A percentile compares a stretch with the other conserved stretches of the same genome.
Evolutionary conservation across 2,888 invertebrate species (phyloP).

Genomic region (Sphaeridia pumilis): DNA sequence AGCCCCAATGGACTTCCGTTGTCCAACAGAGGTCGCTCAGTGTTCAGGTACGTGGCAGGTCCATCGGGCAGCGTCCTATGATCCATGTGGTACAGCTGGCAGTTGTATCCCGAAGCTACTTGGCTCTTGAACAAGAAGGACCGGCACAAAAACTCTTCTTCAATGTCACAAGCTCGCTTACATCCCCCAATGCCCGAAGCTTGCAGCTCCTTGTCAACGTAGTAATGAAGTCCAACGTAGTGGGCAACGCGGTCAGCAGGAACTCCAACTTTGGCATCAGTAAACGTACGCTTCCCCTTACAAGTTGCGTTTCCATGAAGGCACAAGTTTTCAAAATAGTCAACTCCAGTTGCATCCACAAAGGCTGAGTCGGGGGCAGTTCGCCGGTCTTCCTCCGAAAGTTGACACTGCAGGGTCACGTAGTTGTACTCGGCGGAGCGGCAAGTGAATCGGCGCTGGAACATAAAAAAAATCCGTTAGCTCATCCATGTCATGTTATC

Average conservation of each 20-base stretch:
- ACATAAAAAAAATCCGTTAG: slow-evolving; percentile 26
- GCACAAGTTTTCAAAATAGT: slow-evolving; percentile 84
- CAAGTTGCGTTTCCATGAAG: slow-evolving; percentile 79
- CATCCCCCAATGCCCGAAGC: slow-evolving; percentile 82
- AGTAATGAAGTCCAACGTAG: slow-evolving; percentile 77
- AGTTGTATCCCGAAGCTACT: slow-evolving; percentile 68
- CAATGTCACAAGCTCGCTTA: slow-evolving; percentile 77
- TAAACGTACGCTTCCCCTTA: slow-evolving; percentile 66
- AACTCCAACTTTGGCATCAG: slow-evolving; percentile 72
- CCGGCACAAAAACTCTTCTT: slow-evolving; percentile 83
- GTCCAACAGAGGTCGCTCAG: slow-evolving; percentile 59
- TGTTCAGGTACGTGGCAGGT: slow-evolving; percentile 60
- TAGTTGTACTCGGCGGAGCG: slow-evolving; percentile 89
- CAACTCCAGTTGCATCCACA: slow-evolving; percentile 70
- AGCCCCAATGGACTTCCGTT: slow-evolving; percentile 83
- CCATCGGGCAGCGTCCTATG: slow-evolving; percentile 86
- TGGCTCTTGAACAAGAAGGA: slow-evolving; percentile 59
- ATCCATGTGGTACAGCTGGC: slow-evolving; percentile 74
- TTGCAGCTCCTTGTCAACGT: slow-evolving; percentile 79
- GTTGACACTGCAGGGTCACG: slow-evolving; percentile 77
- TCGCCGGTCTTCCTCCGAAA: slow-evolving; percentile 78
- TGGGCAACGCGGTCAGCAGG: slow-evolving; percentile 85
- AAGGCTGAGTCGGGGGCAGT: slow-evolving; percentile 79
- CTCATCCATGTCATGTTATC: neutral
- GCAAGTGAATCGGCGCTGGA: slow-evolving; percentile 74